These are phyloP conservation scores for Eupithecia dodoneata DNA, from an alignment of 2,888 invertebrate genomes.

Conservation along the genomic window DNA sequence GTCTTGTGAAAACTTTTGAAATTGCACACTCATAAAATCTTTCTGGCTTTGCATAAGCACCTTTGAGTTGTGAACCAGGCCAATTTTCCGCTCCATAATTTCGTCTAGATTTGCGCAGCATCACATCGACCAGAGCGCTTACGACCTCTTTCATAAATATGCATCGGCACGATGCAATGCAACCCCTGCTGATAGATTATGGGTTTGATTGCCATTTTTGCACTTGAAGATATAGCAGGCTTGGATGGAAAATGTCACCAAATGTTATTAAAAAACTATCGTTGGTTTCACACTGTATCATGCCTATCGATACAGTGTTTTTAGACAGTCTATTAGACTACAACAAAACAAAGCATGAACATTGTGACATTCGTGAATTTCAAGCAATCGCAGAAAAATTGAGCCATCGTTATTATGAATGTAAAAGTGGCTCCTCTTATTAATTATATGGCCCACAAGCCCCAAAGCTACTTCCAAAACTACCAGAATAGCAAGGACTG, in stretches of 20 bases:
- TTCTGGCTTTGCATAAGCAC: conserved; percentile 17
- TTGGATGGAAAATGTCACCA: not conserved
- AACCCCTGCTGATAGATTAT: conserved; percentile 13
- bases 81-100: conserved; percentile 37
- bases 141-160: conserved; percentile 39
- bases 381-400: not conserved
- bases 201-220: not conserved
- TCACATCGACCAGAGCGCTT: conserved; percentile 24
- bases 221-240: not conserved
- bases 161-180: conserved; percentile 33
- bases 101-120: conserved; percentile 25
- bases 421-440: not conserved
- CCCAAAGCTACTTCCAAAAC: conserved; percentile 3
- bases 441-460: not conserved
- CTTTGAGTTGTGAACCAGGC: conserved; percentile 36
- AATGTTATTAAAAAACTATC: not conserved
- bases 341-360: not conserved
- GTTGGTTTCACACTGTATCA: not conserved
- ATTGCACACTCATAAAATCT: conserved; percentile 11
- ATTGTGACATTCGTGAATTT: not conserved
- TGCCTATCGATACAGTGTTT: too few relatives aligned
- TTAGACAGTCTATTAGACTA: too few relatives aligned
- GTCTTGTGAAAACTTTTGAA: not conserved
- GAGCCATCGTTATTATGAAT: not conserved
- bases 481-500: conserved; percentile 9